Evolutionary conservation across 2,113 vertebrate genomes (phyloP).

Genomic region (Numida meleagris): DNA sequence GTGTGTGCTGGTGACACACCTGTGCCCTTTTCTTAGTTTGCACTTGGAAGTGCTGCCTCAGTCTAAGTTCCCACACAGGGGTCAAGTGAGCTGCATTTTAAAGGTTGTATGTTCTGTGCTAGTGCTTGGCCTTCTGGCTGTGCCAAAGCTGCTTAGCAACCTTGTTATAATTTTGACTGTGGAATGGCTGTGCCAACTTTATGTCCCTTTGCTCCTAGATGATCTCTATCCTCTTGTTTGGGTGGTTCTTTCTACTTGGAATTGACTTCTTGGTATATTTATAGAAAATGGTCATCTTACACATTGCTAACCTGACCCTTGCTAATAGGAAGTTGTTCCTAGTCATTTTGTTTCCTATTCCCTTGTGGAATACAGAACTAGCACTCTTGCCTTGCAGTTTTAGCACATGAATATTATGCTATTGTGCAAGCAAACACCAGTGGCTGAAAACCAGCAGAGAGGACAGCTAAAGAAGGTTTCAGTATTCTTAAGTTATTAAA

Average conservation of each 20-base stretch:
- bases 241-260: neutral
- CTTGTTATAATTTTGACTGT: neutral
- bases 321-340: neutral
- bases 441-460: neutral
- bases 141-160: neutral
- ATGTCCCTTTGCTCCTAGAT: neutral
- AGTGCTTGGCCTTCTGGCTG: neutral
- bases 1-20: no score
- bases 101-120: neutral
- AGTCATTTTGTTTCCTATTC: neutral
- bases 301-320: neutral
- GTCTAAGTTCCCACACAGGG: neutral
- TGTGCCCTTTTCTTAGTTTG: neutral
- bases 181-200: neutral
- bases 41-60: neutral
- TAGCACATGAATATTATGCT: accelerated
- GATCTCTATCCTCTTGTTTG: neutral
- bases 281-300: neutral
- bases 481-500: neutral
- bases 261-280: neutral
- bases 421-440: neutral
- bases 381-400: neutral
- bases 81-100: neutral
- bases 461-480: neutral
- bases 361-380: neutral